A percentile compares a stretch with the other conserved stretches of the same genome.
phyloP scores from a whole-genome alignment of 1,140 invertebrate species.

The Parapsyche elsis region DNA sequence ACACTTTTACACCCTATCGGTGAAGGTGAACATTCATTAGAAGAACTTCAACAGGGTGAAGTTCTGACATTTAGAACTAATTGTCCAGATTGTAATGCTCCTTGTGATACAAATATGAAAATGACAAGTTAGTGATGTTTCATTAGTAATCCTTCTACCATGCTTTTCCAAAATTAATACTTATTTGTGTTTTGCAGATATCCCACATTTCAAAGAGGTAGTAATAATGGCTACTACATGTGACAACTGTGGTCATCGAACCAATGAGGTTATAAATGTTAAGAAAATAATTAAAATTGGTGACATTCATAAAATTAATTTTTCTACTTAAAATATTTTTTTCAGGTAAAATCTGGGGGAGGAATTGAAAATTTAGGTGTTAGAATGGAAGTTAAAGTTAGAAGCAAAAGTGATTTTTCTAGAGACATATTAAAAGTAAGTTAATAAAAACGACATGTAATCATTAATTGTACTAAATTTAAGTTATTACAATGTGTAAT shows the following conservation, averaged over 20 bases:
- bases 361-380: conserved; percentile 89
- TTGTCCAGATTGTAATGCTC: conserved; percentile 87
- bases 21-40: conserved; percentile 71
- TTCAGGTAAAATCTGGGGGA: conserved; percentile 88
- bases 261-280: conserved; percentile 76
- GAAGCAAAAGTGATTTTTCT: conserved; percentile 81
- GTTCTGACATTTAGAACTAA: conserved; percentile 88
- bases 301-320: too few relatives aligned
- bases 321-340: conserved; percentile 26
- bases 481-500: conserved; percentile 5
- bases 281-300: too few relatives aligned
- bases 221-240: conserved; percentile 97
- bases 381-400: conserved; percentile 81
- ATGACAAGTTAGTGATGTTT: conserved; percentile 74
- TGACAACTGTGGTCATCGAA: conserved; percentile 88
- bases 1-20: conserved; percentile 71
- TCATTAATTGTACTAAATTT: background rate
- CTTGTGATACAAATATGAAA: conserved; percentile 96
- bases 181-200: conserved; percentile 71
- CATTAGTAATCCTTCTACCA: background rate
- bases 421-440: conserved; percentile 92
- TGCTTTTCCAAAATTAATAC: conserved; percentile 27
- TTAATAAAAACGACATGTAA: conserved; percentile 15
- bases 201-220: conserved; percentile 97
- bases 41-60: conserved; percentile 80